A percentile compares a stretch with the other conserved stretches of the same genome.
phyloP scores from a whole-genome alignment of 2,113 vertebrate species.

The Sclerurus mexicanus region DNA sequence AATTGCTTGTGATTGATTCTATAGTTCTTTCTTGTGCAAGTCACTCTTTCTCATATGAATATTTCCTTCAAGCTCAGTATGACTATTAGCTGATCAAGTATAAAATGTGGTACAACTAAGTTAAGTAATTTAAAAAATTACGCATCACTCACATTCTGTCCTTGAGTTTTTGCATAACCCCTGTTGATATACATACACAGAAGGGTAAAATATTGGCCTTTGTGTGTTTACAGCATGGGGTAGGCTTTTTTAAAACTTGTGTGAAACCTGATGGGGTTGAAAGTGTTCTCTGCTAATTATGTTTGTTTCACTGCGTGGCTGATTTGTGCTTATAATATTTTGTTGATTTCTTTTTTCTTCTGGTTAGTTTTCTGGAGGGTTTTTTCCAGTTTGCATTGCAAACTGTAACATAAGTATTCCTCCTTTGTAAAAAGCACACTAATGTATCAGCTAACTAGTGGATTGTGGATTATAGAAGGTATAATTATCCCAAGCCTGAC shows the following conservation, averaged over 20 bases:
- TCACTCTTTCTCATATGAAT: not conserved
- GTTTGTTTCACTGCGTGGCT: not conserved
- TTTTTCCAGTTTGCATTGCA: not conserved
- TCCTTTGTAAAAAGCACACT: not conserved
- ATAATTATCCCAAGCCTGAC: conserved; percentile 7
- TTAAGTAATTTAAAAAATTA: not conserved
- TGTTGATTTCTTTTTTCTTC: not conserved
- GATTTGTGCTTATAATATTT: not conserved
- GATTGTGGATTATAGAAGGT: conserved; percentile 8
- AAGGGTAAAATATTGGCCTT: not conserved
- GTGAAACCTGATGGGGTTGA: not conserved
- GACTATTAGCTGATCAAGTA: not conserved
- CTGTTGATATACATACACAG: not conserved
- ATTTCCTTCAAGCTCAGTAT: not conserved
- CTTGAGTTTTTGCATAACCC: not conserved
- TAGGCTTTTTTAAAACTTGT: not conserved
- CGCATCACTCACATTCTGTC: not conserved
- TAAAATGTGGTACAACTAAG: not conserved
- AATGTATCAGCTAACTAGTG: conserved; percentile 29
- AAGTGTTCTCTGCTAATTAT: not conserved
- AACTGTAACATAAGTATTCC: not conserved
- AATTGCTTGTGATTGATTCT: not conserved
- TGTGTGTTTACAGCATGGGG: not conserved
- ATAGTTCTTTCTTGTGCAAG: not conserved
- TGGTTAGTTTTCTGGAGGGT: not conserved